A percentile compares a stretch with the other conserved stretches of the same genome.
phyloP scores from a whole-genome alignment of 2,888 invertebrate species.

The Trachelus tabidus region DNA sequence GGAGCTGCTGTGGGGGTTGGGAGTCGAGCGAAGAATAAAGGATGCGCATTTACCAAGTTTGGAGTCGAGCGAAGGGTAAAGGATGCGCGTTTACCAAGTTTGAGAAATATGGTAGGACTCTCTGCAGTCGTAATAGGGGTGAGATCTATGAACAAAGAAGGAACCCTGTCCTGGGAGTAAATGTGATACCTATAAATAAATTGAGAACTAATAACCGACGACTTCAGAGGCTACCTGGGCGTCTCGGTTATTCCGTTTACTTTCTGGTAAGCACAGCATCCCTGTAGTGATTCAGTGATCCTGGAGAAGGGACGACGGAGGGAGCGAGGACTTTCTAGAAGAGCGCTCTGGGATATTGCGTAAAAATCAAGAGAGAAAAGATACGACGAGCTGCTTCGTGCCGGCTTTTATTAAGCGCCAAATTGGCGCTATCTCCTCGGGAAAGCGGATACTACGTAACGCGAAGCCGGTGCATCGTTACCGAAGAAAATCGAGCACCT shows the following conservation, averaged over 20 bases:
- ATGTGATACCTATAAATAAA: constrained; percentile 37
- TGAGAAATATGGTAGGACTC: too few relatives aligned
- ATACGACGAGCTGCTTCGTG: neutral
- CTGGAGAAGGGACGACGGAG: too few relatives aligned
- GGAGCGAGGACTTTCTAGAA: too few relatives aligned
- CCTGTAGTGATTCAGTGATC: too few relatives aligned
- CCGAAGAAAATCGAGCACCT: too few relatives aligned
- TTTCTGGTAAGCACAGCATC: too few relatives aligned
- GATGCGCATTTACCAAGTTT: too few relatives aligned
- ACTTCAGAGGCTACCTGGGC: neutral
- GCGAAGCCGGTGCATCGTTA: too few relatives aligned
- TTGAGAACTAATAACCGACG: constrained; percentile 23
- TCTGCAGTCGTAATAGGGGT: too few relatives aligned
- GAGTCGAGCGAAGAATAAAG: neutral
- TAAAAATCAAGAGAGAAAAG: constrained; percentile 1
- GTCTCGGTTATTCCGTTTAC: neutral
- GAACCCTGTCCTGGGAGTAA: neutral
- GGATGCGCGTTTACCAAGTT: too few relatives aligned
- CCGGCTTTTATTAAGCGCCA: constrained; percentile 4
- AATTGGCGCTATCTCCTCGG: neutral
- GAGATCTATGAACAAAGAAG: too few relatives aligned
- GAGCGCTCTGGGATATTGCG: neutral
- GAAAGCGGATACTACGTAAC: too few relatives aligned
- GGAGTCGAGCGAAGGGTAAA: neutral
- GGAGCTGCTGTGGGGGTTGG: neutral